A percentile compares a stretch with the other conserved stretches of the same genome.
Evolutionary conservation across 2,888 invertebrate genomes (phyloP).

Genomic region (Hololepta plana): DNA sequence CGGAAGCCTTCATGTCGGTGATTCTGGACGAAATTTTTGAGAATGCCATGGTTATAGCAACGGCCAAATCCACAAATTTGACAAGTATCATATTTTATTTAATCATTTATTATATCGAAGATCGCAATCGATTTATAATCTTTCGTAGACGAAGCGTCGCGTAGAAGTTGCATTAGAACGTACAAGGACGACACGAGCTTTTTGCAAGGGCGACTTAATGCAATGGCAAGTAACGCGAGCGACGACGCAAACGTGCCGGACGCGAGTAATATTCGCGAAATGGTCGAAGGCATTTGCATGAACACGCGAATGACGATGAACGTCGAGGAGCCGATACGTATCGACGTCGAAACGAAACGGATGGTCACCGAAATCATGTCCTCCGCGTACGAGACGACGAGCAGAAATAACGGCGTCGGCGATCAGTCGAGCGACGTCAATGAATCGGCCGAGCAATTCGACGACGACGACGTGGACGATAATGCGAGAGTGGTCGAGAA

Average conservation of each 20-base stretch:
- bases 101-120: too few relatives aligned
- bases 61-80: conserved; percentile 7
- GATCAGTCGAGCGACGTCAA: conserved; percentile 26
- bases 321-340: conserved; percentile 6
- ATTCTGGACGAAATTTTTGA: conserved; percentile 24
- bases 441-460: background rate
- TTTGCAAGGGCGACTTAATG: too few relatives aligned
- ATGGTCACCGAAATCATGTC: conserved; percentile 19
- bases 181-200: too few relatives aligned
- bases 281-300: conserved; percentile 5
- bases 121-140: too few relatives aligned
- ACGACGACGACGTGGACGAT: background rate
- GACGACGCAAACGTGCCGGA: conserved; percentile 2
- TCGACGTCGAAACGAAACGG: conserved; percentile 13
- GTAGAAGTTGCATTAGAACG: too few relatives aligned
- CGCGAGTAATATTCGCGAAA: conserved; percentile 4
- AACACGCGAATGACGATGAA: conserved; percentile 1
- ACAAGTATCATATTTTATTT: too few relatives aligned
- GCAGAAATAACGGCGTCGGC: conserved; percentile 26
- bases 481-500: too few relatives aligned
- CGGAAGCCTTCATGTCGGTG: conserved; percentile 14
- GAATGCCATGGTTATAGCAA: conserved; percentile 20
- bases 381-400: conserved; percentile 22
- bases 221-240: too few relatives aligned
- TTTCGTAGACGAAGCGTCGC: too few relatives aligned